phyloP scores from a whole-genome alignment of 2,797 vertebrate genomes.

The Centroberyx gerrardi region DNA sequence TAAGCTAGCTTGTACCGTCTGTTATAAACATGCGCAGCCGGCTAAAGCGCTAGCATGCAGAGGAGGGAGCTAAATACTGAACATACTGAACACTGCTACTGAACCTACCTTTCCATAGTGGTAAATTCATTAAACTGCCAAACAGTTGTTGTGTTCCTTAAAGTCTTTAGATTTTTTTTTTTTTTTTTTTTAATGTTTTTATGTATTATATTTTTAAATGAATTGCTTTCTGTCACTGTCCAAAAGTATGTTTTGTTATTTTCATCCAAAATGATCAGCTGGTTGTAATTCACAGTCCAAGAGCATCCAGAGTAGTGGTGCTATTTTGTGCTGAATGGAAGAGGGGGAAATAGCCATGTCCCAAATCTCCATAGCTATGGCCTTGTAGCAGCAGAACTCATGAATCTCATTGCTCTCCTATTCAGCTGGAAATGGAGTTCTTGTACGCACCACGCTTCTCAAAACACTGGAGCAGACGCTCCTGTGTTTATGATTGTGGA shows the following conservation, averaged over 20 bases:
- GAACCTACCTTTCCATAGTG: not conserved
- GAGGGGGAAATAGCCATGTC: constrained; percentile 61
- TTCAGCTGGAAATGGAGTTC: constrained; percentile 75
- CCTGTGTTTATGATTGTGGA: constrained; percentile 58
- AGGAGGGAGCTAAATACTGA: not conserved
- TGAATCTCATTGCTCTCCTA: constrained; percentile 80
- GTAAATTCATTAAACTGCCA: constrained; percentile 7
- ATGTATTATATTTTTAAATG: constrained; percentile 7
- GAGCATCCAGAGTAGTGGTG: constrained; percentile 38
- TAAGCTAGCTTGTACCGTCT: not conserved
- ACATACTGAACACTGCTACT: not conserved
- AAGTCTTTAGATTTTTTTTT: not conserved
- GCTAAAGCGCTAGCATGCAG: constrained; percentile 28
- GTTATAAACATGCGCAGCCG: constrained; percentile 1
- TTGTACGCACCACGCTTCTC: constrained; percentile 39
- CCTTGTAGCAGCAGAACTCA: constrained; percentile 75
- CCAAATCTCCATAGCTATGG: constrained; percentile 73
- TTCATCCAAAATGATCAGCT: constrained; percentile 48
- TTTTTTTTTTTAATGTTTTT: constrained; percentile 9
- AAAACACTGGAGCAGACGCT: constrained; percentile 61
- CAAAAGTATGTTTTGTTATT: constrained; percentile 18
- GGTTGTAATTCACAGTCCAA: constrained; percentile 56
- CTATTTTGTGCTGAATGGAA: constrained; percentile 60
- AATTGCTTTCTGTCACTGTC: constrained; percentile 19
- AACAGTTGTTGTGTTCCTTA: not conserved